Base-by-base conservation (phyloP, 2,797 vertebrate genomes). In the Pseudocheirus occidentalis region DNA sequence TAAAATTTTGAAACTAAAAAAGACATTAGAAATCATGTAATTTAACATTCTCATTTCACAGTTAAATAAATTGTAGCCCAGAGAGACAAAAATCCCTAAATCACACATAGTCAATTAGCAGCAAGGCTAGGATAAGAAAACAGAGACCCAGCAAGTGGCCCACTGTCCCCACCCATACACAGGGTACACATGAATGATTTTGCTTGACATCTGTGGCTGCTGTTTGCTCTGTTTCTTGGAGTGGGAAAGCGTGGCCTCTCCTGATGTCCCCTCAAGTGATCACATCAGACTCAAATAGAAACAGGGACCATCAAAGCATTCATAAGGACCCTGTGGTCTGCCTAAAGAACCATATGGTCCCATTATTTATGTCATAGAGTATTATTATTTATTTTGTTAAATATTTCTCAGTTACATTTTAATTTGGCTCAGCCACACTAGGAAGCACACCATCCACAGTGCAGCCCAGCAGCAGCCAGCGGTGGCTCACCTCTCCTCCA, bases 1-100 rank as follows among this genome's bases (percentile, higher is more conserved):
- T 56, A 46, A 91, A 56, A 58, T 89, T 89, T 90, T 53, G 89
- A 96, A 56, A 50, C 34, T 66, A 66, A 57, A 55, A 91, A 90
- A 92, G 87, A 27, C 50, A 11, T 54, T 18, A 1, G 62, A 93
- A 53, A 52, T 53, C 92, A 24, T 58, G 46, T 55, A 54, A 58
- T n/a, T 31, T 28, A 90, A 40, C 2, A 21, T 40, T n/a, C 58
- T 93, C 57, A 31, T 34, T 34, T 66, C 52, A 16, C 58, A 6
- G 29, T 16, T 29, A 53, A 95, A 24, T n/a, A 40, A 18, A 34
- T 28, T 0, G 0, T 55, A 55, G 4, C 13, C 46, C 34, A 21
- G 53, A 34, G 90, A 27, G 57, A 53, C 5, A 1, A 73, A 53
- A 34, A 54, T 2, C 59, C 59, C 59, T 59, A 66, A 34, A 66